Conservation (phyloP, 2,113 vertebrate genomes). For the Menura novaehollandiae region DNA sequence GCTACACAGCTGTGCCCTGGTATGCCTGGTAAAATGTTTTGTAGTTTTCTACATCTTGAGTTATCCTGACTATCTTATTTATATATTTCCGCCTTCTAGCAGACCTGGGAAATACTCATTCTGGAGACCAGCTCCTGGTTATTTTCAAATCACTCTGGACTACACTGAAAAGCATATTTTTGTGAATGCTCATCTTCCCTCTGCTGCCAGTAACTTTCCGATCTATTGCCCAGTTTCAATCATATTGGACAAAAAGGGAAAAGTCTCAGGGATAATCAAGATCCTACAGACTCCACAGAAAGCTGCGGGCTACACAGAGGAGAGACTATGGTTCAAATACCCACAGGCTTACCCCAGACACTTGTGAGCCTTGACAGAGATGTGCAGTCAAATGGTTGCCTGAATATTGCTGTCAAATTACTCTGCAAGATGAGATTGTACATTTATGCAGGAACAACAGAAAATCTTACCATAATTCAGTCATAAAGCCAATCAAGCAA, state of each 20-base stretch:
- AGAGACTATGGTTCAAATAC: not conserved
- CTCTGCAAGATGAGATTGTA: not conserved
- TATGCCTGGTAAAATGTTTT: not conserved
- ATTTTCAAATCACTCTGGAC: not conserved
- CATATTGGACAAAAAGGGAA: not conserved
- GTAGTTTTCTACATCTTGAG: not conserved
- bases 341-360: not conserved
- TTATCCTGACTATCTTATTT: not conserved
- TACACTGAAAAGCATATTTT: not conserved
- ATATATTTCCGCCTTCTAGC: not conserved
- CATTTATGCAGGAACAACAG: not conserved
- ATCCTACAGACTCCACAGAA: not conserved
- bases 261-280: not conserved
- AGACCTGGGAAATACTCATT: not conserved
- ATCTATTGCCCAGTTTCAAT: not conserved
- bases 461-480: not conserved
- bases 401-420: not conserved
- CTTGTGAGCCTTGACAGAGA: not conserved
- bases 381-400: not conserved
- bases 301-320: not conserved
- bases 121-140: not conserved
- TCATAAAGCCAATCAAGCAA: not conserved
- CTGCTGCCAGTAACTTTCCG: not conserved
- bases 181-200: fast-evolving
- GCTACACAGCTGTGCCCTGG: not conserved